Base-by-base conservation (phyloP, 2,113 vertebrate genomes). In the Odontophorus gujanensis region DNA sequence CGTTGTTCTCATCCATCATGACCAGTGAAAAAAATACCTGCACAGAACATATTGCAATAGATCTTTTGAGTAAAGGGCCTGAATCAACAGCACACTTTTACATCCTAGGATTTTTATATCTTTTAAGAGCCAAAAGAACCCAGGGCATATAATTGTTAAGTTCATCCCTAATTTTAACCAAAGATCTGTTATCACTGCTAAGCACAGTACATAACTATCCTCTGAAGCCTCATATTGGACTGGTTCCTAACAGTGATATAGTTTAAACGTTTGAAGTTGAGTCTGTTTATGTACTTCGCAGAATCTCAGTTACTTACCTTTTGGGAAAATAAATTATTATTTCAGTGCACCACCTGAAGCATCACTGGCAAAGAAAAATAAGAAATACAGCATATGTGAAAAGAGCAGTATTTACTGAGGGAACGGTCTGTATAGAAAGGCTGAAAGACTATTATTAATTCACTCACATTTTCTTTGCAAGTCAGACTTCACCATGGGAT, bases 191-290 rank as follows among this genome's bases (percentile, higher is more conserved):
- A 86, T 42, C 65, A 50, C 14, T 85, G 55, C 45, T 89, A 86
- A 90, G 63, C 48, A 86, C 57, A 93, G 32, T 63, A 66, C 86
- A 78, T 74, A 93, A 36, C 93, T 86, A 71, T 92, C 86, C 51
- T 74, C 47, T 75, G 86, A 95, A 86, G 58, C 57, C 36, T 91
- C 34, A 6, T 34, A 87, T 72, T 86, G 77, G 66, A 89, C 28
- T 63, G 42, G 25, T 51, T 93, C 81, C 66, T 78, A 51, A 53
- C 38, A 81, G 32, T 18, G 34, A 62, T 71, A 57, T 3, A 5
- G 15, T 55, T 63, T 75, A 59, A 22, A 42, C 17, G 19, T 66
- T 76, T 91, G 38, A 87, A 86, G 36, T 48, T 30, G 38, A 88
- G 25, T 43, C 66, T 86, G 72, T 26, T 68, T 65, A 36, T 7